Base-by-base conservation (phyloP, 2,888 invertebrate species). In the Drosophila hamatofila region DNA sequence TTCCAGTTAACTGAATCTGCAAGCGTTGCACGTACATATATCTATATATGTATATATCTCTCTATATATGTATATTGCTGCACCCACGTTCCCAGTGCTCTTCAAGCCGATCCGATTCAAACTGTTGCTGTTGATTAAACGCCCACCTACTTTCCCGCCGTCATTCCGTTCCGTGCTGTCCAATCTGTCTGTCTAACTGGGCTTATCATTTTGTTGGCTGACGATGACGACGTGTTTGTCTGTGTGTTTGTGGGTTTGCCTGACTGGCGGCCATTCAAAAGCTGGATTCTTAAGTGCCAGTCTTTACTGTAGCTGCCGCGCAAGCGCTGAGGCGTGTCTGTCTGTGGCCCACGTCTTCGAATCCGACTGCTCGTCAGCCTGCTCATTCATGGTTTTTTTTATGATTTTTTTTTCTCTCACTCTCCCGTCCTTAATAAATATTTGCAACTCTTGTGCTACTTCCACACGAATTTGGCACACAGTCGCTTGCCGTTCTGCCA, bases 271-370 rank as follows among this genome's bases (percentile, higher is more conserved):
- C 70, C 74, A 80, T 80, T 80, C 81, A 74, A 71, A 56, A 55
- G 75, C 67, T 63, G 70, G 58, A 57, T 76, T 80, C 76, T 75
- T 72, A 81, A 78, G 67, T 82, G 80, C 61, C 76, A 82, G 61
- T 27, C 25, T 27, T 25, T 62, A 61, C 37, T 35, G n/a, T 42
- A 60, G 49, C 30, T 30, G 55, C 11, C 27, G 42, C 80, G 77
- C 81, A 75, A 49, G 80, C 83, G 78, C 78, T 72, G 82, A 83
- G 82, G 82, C 83, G 81, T 82, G 73, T 72, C 80, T 18, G 65
- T 23, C 48, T 54, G 37, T 39, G 55, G 60, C 78, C 58, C 49
- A 64, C 67, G 51, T 67, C 33, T 65, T 57, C 25, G 30, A 46
- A 55, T 16, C 41, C 33, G 48, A 12, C 78, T 51, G 23, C 44